Evolutionary conservation across 2,797 vertebrate species (phyloP).

Genomic region (Chelon labrosus): DNA sequence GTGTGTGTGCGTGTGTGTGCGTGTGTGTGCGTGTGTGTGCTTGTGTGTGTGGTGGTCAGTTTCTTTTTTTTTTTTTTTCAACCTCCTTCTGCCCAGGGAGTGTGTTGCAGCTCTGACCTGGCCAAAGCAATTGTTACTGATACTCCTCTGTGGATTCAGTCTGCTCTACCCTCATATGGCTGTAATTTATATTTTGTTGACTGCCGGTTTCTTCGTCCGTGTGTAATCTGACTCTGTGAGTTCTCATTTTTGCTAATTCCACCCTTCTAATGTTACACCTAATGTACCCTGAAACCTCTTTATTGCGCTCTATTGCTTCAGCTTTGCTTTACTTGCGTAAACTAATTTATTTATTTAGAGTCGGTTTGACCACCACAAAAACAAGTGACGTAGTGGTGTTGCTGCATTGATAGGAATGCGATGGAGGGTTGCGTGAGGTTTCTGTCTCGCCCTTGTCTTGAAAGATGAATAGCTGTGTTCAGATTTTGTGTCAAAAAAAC

Average conservation of each 20-base stretch:
- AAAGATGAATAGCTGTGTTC: constrained; percentile 41
- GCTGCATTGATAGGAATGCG: constrained; percentile 56
- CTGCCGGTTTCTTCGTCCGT: constrained; percentile 71
- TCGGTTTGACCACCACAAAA: constrained; percentile 74
- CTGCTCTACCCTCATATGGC: constrained; percentile 72
- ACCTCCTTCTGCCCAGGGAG: constrained; percentile 72
- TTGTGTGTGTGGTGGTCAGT: constrained; percentile 64
- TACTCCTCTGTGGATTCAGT: constrained; percentile 83
- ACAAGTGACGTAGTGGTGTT: constrained; percentile 74
- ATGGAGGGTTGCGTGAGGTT: constrained; percentile 61
- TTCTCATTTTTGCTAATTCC: constrained; percentile 82
- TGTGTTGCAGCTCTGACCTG: constrained; percentile 78
- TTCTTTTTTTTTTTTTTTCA: constrained; percentile 56
- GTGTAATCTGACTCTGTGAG: constrained; percentile 80
- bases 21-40: constrained; percentile 41
- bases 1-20: constrained; percentile 42
- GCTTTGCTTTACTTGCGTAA: constrained; percentile 68
- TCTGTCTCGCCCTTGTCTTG: constrained; percentile 42
- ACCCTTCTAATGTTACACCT: constrained; percentile 82
- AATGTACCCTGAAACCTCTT: constrained; percentile 84
- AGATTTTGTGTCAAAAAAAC: constrained; percentile 27
- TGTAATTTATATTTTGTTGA: constrained; percentile 88
- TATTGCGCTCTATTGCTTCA: constrained; percentile 79
- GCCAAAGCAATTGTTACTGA: constrained; percentile 87
- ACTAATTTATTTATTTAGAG: constrained; percentile 79